phyloP scores from a whole-genome alignment of 2,113 vertebrate species.

The Epinephelus lanceolatus region DNA sequence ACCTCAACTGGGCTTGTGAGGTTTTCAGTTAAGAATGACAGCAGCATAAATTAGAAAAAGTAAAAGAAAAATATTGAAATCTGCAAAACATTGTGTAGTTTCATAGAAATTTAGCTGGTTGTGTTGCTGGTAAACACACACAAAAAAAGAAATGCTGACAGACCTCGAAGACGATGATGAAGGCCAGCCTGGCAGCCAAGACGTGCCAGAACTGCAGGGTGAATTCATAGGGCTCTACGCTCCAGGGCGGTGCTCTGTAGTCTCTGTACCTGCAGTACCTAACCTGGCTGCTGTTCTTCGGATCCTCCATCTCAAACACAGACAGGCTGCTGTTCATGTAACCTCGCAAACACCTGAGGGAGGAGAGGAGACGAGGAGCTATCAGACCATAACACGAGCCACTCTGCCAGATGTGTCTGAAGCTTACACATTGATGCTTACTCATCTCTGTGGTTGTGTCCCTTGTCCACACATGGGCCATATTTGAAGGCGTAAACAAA shows the following conservation, averaged over 20 bases:
- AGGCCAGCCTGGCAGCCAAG: slow-evolving; percentile 94
- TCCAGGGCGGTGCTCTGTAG: slow-evolving; percentile 96
- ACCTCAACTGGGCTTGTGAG: background rate
- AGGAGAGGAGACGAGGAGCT: background rate
- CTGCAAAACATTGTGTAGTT: slow-evolving; percentile 17
- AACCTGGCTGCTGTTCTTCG: slow-evolving; percentile 84
- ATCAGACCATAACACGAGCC: background rate
- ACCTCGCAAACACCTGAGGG: slow-evolving; percentile 92
- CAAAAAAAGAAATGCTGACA: slow-evolving; percentile 64
- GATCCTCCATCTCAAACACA: slow-evolving; percentile 92
- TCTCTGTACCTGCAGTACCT: slow-evolving; percentile 97
- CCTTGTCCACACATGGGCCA: slow-evolving; percentile 92
- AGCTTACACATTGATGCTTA: slow-evolving; percentile 9
- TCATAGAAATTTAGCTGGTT: slow-evolving; percentile 73
- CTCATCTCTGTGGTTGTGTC: slow-evolving; percentile 87
- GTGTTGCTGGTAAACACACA: slow-evolving; percentile 53
- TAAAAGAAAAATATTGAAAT: slow-evolving; percentile 5
- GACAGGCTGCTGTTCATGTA: slow-evolving; percentile 98
- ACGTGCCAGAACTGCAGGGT: slow-evolving; percentile 99
- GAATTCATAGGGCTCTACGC: slow-evolving; percentile 92
- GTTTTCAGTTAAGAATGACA: slow-evolving; percentile 10
- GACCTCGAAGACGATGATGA: slow-evolving; percentile 99
- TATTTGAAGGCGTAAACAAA: slow-evolving; percentile 99
- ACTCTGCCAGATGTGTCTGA: background rate
- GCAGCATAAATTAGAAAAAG: background rate